phyloP scores from a whole-genome alignment of 2,888 invertebrate species.

The Cephus runcator region DNA sequence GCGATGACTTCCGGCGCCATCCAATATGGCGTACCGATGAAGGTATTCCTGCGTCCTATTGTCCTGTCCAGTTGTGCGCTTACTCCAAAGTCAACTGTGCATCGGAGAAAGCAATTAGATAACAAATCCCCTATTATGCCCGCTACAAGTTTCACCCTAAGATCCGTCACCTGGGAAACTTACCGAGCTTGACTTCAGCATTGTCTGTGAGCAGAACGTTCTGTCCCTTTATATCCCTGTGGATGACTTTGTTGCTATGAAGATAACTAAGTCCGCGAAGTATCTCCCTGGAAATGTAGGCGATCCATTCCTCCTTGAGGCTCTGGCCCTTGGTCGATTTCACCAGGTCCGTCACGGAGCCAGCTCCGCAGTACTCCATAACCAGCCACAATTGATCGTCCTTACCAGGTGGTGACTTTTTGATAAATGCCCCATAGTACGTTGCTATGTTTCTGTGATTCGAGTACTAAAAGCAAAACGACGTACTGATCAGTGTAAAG shows the following conservation, averaged over 20 bases:
- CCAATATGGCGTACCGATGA: constrained; percentile 98
- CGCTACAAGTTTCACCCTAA: not conserved
- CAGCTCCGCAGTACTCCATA: constrained; percentile 99
- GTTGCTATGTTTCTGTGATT: constrained; percentile 99
- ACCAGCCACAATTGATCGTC: constrained; percentile 99
- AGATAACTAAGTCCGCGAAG: constrained; percentile 95
- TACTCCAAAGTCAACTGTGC: constrained; percentile 96
- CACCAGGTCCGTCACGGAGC: constrained; percentile 98
- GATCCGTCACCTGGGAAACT: constrained; percentile 22
- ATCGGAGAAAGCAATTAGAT: not conserved
- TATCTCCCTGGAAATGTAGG: constrained; percentile 97
- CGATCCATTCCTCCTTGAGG: constrained; percentile 99
- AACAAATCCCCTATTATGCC: not conserved
- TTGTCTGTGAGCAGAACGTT: constrained; percentile 99
- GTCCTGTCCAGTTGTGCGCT: constrained; percentile 99
- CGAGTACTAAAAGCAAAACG: constrained; percentile 77
- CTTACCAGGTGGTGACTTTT: constrained; percentile 98
- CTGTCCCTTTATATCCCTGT: constrained; percentile 99
- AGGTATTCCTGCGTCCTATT: constrained; percentile 98
- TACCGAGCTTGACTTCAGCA: constrained; percentile 98
- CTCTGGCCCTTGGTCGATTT: constrained; percentile 99
- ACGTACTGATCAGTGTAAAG: not conserved
- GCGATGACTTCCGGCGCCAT: constrained; percentile 99
- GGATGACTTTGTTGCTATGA: constrained; percentile 98
- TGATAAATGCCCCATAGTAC: constrained; percentile 99